Base-by-base conservation (phyloP, 2,888 invertebrate species). In the Automeris io region DNA sequence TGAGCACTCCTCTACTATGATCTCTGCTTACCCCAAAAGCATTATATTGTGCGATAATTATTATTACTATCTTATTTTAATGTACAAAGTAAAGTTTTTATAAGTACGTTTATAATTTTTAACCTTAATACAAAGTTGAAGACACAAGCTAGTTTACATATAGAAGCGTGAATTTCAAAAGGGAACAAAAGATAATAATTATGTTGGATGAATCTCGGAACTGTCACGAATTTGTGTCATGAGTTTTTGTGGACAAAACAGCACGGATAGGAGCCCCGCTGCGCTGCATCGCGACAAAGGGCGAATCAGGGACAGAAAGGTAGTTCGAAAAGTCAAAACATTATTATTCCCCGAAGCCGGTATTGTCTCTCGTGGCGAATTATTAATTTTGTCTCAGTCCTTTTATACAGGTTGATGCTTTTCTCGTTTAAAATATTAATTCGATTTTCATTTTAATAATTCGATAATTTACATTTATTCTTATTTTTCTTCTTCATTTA, bases 341-440 rank as follows among this genome's bases (percentile, higher is more conserved):
- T 62, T 61, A 50, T 57, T 61, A 62, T 77, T 76, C 76, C 65
- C 29, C 57, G 77, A 78, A 78, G 45, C 47, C 48, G 43, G 49
- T 50, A 64, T 73, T 73, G 68, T 69, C 61, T 69, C 61, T 69
- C 53, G 43, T 58, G 52, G 55, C 53, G 56, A 61, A 62, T 66
- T 56, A 52, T 58, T 67, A 64, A 68, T 68, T 70, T 59, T 59
- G 38, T 51, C 48, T 52, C 44, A 37, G 41, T 47, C 46, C 47
- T 51, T 26, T 39, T 11, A 37, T 63, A 75, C 54, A 61, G 67
- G 51, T 0, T 63, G 73, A 18, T 56, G 12, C 25, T 13, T 22
- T 39, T 19, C 22, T 37, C n/a, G n/a, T n/a, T n/a, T n/a, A n/a
- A n/a, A n/a, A n/a, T 33, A 19, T 18, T 5, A 5, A 18, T 31